Percentiles rank a stretch among this genome's conserved stretches.
Conservation (phyloP, 2,113 vertebrate species). For the Hystrix brachyura region DNA sequence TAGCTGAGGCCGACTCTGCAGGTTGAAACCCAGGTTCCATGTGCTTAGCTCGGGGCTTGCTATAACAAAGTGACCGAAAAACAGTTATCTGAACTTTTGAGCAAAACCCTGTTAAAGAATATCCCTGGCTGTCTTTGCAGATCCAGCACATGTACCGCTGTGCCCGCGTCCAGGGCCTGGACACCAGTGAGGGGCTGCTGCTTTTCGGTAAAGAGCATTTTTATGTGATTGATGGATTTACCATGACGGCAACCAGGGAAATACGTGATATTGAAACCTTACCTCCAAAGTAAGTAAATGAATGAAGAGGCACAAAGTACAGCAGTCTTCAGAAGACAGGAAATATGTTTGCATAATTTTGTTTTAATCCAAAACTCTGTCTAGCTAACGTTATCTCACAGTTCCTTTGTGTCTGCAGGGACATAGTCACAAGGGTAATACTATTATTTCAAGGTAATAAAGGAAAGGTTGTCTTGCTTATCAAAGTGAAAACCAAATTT, state of each 20-base stretch:
- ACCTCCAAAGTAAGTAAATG: conserved; percentile 93
- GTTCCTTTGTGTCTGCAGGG: background rate
- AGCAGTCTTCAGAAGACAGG: background rate
- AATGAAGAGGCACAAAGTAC: background rate
- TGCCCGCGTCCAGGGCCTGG: conserved; percentile 97
- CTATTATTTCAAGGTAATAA: conserved; percentile 18
- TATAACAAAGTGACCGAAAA: background rate
- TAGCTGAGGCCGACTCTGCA: background rate
- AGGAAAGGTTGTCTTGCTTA: background rate
- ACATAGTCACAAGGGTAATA: background rate
- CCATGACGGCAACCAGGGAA: conserved; percentile 97
- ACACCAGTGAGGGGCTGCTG: conserved; percentile 98
- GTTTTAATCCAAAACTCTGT: background rate
- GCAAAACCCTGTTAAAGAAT: background rate
- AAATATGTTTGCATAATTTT: background rate
- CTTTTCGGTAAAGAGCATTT: conserved; percentile 99
- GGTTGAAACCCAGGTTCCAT: background rate
- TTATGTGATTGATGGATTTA: conserved; percentile 99
- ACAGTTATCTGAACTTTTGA: background rate
- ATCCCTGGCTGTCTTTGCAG: conserved; percentile 84
- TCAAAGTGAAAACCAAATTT: conserved; percentile 26
- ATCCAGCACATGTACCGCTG: conserved; percentile 99
- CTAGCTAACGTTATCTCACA: background rate
- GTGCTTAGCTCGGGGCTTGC: background rate
- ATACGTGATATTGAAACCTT: conserved; percentile 98